Base-by-base conservation (phyloP, 2,797 vertebrate genomes). In the Lerista edwardsae region DNA sequence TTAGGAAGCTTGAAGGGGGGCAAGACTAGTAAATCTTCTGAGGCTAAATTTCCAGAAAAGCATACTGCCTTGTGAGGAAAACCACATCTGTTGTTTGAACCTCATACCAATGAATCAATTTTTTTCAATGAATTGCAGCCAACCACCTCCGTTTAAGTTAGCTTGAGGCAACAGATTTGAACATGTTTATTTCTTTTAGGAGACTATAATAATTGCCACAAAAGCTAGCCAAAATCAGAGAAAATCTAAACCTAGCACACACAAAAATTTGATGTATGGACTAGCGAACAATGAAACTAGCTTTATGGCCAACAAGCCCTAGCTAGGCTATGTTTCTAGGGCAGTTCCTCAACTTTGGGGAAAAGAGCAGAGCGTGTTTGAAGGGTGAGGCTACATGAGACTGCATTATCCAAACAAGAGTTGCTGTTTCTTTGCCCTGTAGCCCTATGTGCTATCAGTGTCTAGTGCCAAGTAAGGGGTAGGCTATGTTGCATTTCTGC, bases 91-190 rank as follows among this genome's bases (percentile, higher is more conserved):
- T 72, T 69, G 74, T 78, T 76, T 29, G 71, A 11, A 73, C n/a
- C 44, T 75, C 23, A 77, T 64, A 14, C 1, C 39, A 80, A 31
- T 25, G 64, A 71, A 86, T 1, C 11, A 62, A 79, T 74, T 86
- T 55, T 17, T 55, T 41, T 69, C 73, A 84, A 84, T 67, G 68
- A 82, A 87, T 79, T 78, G 79, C 34, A 75, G 25, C 36, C 57
- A 85, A 82, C 79, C 68, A 75, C 86, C 19, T 57, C 25, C 0
- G 62, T 55, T 86, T 87, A 79, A 86, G 6, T 0, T 59, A 65
- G 65, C 75, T 89, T 81, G 79, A 89, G 88, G 82, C 65, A 92
- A 89, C 87, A 84, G 90, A 90, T 83, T 91, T 89, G 87, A 85
- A 31, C 27, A 7, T 61, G 36, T 14, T 59, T 51, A 15, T n/a